Conservation (phyloP, 1,140 invertebrate genomes). For the Acyrthosiphon pisum region DNA sequence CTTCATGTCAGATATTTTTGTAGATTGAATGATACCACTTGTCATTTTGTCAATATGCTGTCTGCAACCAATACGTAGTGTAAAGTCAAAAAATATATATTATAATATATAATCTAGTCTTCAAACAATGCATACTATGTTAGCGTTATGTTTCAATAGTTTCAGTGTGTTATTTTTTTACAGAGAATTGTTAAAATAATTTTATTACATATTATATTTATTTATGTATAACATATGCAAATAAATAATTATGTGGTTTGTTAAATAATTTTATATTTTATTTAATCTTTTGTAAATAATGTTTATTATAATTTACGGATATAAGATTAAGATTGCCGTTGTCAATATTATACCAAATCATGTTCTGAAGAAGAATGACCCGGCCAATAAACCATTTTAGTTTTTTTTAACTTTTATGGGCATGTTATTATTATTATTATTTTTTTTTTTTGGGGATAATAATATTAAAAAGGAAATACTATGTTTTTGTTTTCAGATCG, state of each 20-base stretch:
- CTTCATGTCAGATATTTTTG: not conserved
- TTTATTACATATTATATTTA: not conserved
- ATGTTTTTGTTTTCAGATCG: not conserved
- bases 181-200: not conserved
- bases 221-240: not conserved
- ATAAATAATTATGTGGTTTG: slow-evolving; percentile 8
- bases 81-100: slow-evolving; percentile 19
- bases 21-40: not conserved
- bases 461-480: not conserved
- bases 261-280: slow-evolving; percentile 35
- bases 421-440: not conserved
- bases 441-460: not conserved
- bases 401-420: slow-evolving; percentile 21
- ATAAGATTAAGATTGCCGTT: slow-evolving; percentile 1
- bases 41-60: not conserved
- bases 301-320: slow-evolving; percentile 17
- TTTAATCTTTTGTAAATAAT: not conserved
- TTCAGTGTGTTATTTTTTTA: slow-evolving; percentile 7
- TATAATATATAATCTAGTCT: slow-evolving; percentile 39
- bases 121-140: slow-evolving; percentile 42
- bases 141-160: slow-evolving; percentile 21
- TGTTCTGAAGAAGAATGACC: not conserved
- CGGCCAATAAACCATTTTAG: not conserved
- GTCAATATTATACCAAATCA: slow-evolving; percentile 22
- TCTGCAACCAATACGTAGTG: not conserved